These are phyloP conservation scores for Tapera naevia DNA, from an alignment of 2,797 vertebrate species.

Conservation along the genomic window DNA sequence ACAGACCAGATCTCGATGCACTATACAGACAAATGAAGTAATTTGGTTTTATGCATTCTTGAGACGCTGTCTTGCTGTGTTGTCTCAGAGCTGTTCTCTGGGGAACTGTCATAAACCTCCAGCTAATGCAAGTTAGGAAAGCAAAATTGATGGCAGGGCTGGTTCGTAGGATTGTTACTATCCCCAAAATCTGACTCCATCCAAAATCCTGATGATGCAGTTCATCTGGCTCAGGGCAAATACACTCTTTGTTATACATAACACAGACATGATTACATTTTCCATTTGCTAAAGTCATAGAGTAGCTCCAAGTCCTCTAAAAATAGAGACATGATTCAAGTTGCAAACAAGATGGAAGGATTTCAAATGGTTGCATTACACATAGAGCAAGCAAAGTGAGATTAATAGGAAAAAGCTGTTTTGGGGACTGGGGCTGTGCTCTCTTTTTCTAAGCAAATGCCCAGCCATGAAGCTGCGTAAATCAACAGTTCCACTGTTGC, in stretches of 20 bases:
- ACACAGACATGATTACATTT: conserved; percentile 59
- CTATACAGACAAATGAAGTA: not conserved
- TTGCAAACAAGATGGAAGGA: conserved; percentile 62
- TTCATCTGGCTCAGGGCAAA: conserved; percentile 46
- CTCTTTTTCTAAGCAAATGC: not conserved
- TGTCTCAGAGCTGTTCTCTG: not conserved
- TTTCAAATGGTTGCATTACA: conserved; percentile 37
- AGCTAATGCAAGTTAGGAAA: conserved; percentile 20
- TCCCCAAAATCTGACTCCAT: conserved; percentile 9
- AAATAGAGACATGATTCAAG: conserved; percentile 63
- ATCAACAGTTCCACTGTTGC: not conserved
- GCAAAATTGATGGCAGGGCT: conserved; percentile 36
- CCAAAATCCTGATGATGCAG: conserved; percentile 48
- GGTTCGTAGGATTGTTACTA: conserved; percentile 13
- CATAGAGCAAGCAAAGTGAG: conserved; percentile 16
- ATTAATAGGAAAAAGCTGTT: conserved; percentile 58
- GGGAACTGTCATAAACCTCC: conserved; percentile 21
- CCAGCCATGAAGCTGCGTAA: not conserved
- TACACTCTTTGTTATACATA: conserved; percentile 41
- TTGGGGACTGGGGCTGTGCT: not conserved
- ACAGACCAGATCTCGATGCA: not conserved
- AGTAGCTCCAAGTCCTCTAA: conserved; percentile 41
- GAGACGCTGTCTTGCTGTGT: not conserved
- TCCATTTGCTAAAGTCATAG: conserved; percentile 60
- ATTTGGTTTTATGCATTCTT: conserved; percentile 16